Evolutionary conservation across 2,113 vertebrate genomes (phyloP).

Genomic region (Saimiri boliviensis): DNA sequence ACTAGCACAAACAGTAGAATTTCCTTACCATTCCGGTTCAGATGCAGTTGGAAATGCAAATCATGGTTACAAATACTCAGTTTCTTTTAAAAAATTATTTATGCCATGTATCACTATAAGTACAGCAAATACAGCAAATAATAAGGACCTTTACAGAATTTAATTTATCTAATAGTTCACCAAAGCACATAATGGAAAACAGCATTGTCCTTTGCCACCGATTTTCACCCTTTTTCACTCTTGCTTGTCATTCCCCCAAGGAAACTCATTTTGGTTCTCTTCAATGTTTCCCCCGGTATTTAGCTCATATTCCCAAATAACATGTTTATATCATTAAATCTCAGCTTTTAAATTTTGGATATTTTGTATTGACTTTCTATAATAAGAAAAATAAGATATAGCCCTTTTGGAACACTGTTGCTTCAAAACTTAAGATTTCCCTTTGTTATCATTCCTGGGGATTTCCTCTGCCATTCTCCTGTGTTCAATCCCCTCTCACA

Average conservation of each 20-base stretch:
- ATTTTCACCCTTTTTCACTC: background rate
- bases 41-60: conserved; percentile 14
- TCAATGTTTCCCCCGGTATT: background rate
- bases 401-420: background rate
- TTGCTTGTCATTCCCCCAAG: background rate
- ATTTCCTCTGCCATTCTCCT: background rate
- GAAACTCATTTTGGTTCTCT: background rate
- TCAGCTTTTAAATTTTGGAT: background rate
- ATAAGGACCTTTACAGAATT: background rate
- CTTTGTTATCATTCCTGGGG: background rate
- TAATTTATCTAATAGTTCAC: background rate
- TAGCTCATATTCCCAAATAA: background rate
- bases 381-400: background rate
- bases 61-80: background rate
- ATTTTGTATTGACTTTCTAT: background rate
- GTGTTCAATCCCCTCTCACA: background rate
- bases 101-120: background rate
- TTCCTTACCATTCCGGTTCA: conserved; percentile 13
- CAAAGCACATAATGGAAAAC: background rate
- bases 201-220: background rate
- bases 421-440: background rate
- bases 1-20: conserved; percentile 55
- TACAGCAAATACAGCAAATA: background rate
- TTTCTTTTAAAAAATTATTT: background rate
- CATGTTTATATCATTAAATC: background rate